Conservation (phyloP, 1,140 invertebrate species). For the Rhyacophila brunnea region DNA sequence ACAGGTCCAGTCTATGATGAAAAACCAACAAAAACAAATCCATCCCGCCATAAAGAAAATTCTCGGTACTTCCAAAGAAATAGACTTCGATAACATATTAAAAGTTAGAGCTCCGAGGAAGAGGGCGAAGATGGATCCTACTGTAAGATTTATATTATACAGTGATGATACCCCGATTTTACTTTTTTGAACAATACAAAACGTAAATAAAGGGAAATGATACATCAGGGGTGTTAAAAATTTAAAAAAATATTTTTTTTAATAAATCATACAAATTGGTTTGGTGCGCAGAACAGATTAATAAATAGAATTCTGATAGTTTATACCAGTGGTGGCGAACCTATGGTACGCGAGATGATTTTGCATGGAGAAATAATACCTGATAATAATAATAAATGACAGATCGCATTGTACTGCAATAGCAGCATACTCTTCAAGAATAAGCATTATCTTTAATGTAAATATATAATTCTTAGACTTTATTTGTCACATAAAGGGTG, state of each 20-base stretch:
- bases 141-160: slow-evolving; percentile 1
- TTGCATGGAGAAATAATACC: too few relatives aligned
- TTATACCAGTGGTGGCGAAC: not conserved
- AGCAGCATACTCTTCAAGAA: too few relatives aligned
- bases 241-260: not conserved
- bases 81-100: slow-evolving; percentile 47
- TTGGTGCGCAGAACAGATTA: not conserved
- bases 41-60: slow-evolving; percentile 72
- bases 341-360: too few relatives aligned
- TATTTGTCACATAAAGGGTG: not conserved
- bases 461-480: not conserved
- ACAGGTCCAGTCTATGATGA: slow-evolving; percentile 42
- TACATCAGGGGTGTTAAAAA: not conserved
- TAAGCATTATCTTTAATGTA: too few relatives aligned
- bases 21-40: slow-evolving; percentile 59
- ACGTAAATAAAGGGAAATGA: not conserved
- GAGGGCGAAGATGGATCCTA: slow-evolving; percentile 46
- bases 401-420: not conserved
- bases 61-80: slow-evolving; percentile 56
- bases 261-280: not conserved
- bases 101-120: slow-evolving; percentile 45
- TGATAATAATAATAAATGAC: too few relatives aligned
- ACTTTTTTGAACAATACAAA: not conserved
- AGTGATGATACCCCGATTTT: not conserved
- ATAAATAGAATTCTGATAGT: not conserved